Evolutionary conservation across 1,140 invertebrate species (phyloP).

Genomic region (Lordiphosa clarofinis): DNA sequence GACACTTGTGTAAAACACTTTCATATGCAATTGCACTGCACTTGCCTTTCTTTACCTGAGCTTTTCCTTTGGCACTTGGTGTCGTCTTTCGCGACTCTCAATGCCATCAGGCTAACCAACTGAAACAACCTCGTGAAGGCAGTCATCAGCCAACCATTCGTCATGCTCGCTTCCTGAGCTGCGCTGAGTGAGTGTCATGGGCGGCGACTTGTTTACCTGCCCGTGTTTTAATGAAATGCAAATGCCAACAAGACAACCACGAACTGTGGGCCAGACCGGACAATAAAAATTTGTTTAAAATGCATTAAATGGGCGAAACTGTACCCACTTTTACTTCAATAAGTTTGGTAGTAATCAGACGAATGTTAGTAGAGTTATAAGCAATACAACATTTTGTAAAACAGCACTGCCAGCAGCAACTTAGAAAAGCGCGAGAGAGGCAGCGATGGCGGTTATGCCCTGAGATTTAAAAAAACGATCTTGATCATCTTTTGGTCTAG

Average conservation of each 20-base stretch:
- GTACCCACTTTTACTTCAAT: no score
- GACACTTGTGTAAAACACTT: conserved; percentile 24
- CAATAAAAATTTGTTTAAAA: not conserved
- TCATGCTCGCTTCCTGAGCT: conserved; percentile 14
- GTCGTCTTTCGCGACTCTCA: conserved; percentile 23
- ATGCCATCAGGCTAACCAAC: conserved; percentile 20
- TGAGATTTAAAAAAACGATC: no score
- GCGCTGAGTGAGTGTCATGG: conserved; percentile 38
- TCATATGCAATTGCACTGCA: conserved; percentile 42
- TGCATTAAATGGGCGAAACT: no score
- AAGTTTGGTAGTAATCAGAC: no score
- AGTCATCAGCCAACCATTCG: conserved; percentile 19
- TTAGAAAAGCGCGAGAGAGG: no score
- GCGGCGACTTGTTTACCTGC: conserved; percentile 53
- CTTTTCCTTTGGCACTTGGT: conserved; percentile 37
- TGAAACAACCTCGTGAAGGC: no score
- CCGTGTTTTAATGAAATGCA: conserved; percentile 74
- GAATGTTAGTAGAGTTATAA: no score
- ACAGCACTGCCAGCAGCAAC: no score
- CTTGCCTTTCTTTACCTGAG: conserved; percentile 16
- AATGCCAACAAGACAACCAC: conserved; percentile 56
- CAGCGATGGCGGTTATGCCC: no score
- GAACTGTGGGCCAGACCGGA: conserved; percentile 17
- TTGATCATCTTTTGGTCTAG: no score
- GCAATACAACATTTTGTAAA: no score